Percentiles rank a stretch among this genome's conserved stretches.
These are phyloP conservation scores for Azorinus chamasolen DNA, from an alignment of 2,888 invertebrate species.

Conservation along the genomic window DNA sequence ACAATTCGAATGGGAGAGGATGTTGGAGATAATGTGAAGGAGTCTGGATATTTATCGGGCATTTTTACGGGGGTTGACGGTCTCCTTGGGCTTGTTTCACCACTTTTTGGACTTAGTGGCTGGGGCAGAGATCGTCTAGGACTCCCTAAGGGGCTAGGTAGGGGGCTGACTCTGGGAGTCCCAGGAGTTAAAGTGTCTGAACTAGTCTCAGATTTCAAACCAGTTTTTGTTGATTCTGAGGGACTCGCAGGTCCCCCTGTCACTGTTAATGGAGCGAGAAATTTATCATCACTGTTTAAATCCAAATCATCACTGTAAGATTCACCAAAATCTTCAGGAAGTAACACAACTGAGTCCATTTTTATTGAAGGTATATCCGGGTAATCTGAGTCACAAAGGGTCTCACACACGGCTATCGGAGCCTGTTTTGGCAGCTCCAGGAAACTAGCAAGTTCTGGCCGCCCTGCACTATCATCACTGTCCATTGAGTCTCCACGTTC, in stretches of 20 bases:
- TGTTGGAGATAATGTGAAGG: constrained; percentile 79
- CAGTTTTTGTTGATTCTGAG: constrained; percentile 74
- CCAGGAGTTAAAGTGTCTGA: constrained; percentile 84
- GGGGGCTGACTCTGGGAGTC: constrained; percentile 81
- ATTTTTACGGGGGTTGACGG: constrained; percentile 76
- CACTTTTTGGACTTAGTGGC: constrained; percentile 67
- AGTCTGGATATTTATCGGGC: constrained; percentile 63
- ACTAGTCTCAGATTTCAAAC: constrained; percentile 79
- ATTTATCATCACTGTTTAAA: constrained; percentile 62
- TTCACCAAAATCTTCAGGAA: constrained; percentile 75
- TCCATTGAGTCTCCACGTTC: constrained; percentile 72
- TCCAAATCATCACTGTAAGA: constrained; percentile 74
- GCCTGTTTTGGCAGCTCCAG: constrained; percentile 82
- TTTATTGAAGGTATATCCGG: constrained; percentile 74
- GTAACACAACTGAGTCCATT: constrained; percentile 72
- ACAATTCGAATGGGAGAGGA: constrained; percentile 78
- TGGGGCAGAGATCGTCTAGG: constrained; percentile 76
- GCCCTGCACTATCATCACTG: constrained; percentile 67
- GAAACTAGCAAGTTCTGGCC: constrained; percentile 70
- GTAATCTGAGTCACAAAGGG: constrained; percentile 79
- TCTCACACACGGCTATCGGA: constrained; percentile 86
- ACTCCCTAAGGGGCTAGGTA: constrained; percentile 78
- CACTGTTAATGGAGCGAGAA: constrained; percentile 60
- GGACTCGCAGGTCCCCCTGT: constrained; percentile 67
- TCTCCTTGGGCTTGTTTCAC: constrained; percentile 73